These are phyloP conservation scores for Vidua chalybeata DNA, from an alignment of 2,113 vertebrate genomes.

Conservation along the genomic window DNA sequence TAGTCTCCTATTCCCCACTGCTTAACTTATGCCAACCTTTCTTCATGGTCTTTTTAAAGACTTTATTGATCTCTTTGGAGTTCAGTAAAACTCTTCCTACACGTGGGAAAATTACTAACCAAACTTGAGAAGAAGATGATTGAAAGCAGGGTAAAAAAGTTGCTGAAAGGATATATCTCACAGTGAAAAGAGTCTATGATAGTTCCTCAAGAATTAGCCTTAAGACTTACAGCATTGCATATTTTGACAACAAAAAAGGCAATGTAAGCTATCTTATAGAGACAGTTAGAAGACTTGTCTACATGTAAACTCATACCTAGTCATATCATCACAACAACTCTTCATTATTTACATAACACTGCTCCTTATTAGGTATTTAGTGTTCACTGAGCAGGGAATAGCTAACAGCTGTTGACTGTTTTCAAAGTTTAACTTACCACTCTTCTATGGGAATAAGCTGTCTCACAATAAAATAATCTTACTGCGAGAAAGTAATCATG, in stretches of 20 bases:
- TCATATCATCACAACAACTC: background rate
- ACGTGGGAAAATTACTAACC: background rate
- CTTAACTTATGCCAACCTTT: background rate
- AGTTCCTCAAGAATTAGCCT: background rate
- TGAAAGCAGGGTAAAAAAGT: background rate
- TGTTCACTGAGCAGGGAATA: background rate
- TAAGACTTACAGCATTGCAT: background rate
- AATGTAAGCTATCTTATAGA: background rate
- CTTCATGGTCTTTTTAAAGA: background rate
- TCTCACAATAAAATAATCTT: background rate
- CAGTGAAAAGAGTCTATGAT: accelerated
- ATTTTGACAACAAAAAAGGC: background rate
- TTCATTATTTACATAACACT: background rate
- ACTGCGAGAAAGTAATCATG: background rate
- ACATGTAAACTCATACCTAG: background rate
- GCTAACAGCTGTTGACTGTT: accelerated
- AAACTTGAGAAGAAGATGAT: background rate
- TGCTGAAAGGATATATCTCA: background rate
- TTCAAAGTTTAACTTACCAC: background rate
- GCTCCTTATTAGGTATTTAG: background rate
- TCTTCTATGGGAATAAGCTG: background rate
- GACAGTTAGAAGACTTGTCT: background rate
- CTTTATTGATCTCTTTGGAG: background rate
- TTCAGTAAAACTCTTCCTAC: background rate
- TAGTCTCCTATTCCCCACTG: background rate